Evolutionary conservation across 1,140 invertebrate genomes (phyloP), one percentile per base, ranked within the genome.

Genomic region (Drosophila paulistorum): DNA sequence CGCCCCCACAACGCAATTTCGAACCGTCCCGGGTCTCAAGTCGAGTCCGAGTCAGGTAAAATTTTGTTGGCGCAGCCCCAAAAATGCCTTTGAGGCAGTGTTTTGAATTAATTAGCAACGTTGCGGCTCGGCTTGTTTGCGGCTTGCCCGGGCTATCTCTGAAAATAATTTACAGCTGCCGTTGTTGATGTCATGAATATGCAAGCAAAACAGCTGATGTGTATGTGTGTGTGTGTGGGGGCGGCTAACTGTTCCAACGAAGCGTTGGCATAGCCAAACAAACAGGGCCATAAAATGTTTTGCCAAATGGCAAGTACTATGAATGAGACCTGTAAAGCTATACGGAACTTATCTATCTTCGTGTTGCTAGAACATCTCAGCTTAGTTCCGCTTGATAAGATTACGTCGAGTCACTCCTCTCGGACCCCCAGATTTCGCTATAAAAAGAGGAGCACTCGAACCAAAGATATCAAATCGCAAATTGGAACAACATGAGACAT

Each of bases 31-130:
- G 5, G 30, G 30, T 30, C 30, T 30, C 6, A 30, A 30, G 30
- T 37, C 20, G 20, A 20, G 14, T 20, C 7, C 2, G 51, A 51
- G 70, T 48, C 77, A 89, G 83, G 83, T 89, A 65, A 63, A 77
- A 83, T 71, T 71, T 87, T 69, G 77, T 71, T 85, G 77, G 11
- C 9, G 7, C 48, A 60, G 51, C 35, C 60, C 79, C 79, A 84
- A 81, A 89, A 90, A 85, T 90, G 79, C 76, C 75, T 84, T 76
- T 70, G 67, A 90, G 86, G 69, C 86, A 82, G 68, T 90, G 86
- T 82, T 90, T 83, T 85, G 86, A 90, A 90, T 90, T 90, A 90
- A 90, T 90, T 90, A 90, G 86, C 85, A 75, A 37, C 39, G 60
- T 64, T 63, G 84, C 71, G 76, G 30, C 72, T 85, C 54, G 68